Percentiles rank a stretch among this genome's conserved stretches.
Conservation (phyloP, 2,113 vertebrate genomes). For the Gallinago media region DNA sequence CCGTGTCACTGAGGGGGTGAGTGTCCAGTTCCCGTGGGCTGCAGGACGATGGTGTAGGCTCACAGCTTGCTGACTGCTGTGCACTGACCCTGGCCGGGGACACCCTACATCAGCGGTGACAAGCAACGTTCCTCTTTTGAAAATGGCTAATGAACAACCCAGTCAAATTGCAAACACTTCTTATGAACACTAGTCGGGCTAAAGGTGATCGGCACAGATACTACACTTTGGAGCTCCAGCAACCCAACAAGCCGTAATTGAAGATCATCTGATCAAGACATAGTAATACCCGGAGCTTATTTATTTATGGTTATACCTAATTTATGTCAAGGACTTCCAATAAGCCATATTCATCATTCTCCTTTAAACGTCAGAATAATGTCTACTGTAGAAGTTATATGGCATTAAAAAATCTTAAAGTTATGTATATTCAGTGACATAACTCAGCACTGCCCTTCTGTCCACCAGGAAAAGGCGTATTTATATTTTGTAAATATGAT, state of each 20-base stretch:
- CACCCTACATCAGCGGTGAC: background rate
- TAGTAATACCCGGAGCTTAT: background rate
- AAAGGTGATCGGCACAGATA: background rate
- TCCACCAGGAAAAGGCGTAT: background rate
- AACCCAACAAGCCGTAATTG: background rate
- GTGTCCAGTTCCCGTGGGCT: background rate
- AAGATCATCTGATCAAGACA: background rate
- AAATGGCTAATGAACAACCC: background rate
- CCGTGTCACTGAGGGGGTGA: rapidly evolving
- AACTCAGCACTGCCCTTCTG: background rate
- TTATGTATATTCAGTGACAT: background rate
- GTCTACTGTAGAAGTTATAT: background rate
- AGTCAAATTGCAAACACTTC: background rate
- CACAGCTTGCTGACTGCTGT: background rate
- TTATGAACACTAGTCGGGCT: rapidly evolving
- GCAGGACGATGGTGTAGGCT: rapidly evolving
- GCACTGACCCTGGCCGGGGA: rapidly evolving
- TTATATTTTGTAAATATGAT: background rate
- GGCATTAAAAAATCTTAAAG: background rate
- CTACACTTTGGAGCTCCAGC: background rate
- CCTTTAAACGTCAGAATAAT: background rate
- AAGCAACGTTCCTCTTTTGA: background rate
- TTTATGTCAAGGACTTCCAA: background rate
- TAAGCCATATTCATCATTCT: background rate
- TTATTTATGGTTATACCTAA: background rate